phyloP scores from a whole-genome alignment of 2,113 vertebrate genomes.

The Notarius lentiginosus region DNA sequence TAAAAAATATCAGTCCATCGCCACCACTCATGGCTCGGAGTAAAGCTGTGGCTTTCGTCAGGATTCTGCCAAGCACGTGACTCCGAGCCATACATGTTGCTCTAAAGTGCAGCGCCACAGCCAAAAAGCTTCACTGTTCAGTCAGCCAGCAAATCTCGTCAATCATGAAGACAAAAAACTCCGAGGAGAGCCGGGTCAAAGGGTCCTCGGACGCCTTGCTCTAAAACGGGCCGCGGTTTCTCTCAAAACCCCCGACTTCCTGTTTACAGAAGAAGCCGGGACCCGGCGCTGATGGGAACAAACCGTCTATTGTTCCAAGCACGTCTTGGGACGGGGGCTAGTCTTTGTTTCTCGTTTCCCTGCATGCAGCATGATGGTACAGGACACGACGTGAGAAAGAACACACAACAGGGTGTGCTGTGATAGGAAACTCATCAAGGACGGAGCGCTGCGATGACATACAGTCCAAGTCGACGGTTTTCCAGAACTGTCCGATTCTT shows the following conservation, averaged over 20 bases:
- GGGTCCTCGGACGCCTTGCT: conserved; percentile 12
- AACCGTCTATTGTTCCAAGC: conserved; percentile 56
- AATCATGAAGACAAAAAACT: background rate
- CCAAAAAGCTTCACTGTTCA: background rate
- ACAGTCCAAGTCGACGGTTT: too few species aligned
- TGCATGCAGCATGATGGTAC: background rate
- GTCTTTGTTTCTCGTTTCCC: background rate
- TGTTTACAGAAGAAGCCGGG: conserved; percentile 43
- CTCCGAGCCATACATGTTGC: background rate
- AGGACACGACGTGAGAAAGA: background rate
- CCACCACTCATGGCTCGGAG: conserved; percentile 32
- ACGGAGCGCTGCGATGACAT: background rate
- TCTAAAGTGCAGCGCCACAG: background rate
- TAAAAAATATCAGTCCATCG: conserved; percentile 40
- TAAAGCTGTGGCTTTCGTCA: conserved; percentile 5
- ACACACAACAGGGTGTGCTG: background rate
- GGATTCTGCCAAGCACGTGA: conserved; percentile 10
- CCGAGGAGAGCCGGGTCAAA: background rate
- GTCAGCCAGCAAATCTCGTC: background rate
- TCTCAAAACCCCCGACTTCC: conserved; percentile 44
- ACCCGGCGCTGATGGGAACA: conserved; percentile 41
- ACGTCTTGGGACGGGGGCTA: conserved; percentile 9
- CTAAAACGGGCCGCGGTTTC: conserved; percentile 35
- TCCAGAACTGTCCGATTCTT: background rate
- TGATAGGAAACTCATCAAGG: background rate